Evolutionary conservation across 2,888 invertebrate species (phyloP), one percentile per base, ranked within the genome.

Genomic region (Polydrusus pterygomalis): DNA sequence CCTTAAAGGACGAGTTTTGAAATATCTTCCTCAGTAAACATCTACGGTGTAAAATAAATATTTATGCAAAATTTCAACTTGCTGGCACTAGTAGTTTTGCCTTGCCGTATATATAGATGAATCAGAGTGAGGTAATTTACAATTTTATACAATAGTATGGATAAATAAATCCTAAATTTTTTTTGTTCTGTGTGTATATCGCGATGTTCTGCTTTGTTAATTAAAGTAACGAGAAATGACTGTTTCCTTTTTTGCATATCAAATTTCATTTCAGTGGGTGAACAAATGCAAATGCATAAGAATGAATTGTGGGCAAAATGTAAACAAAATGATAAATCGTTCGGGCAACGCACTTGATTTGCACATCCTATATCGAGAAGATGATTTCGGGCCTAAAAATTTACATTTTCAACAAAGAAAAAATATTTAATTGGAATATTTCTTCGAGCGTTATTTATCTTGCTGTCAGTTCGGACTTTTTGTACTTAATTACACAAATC

Each of bases 211-310:
- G 71, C 43, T 68, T 68, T 67, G 67, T 64, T 75, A 71, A 75
- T 75, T 75, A 70, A 49, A 43, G 17, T 67, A 65, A 64, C 58
- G 58, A 71, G 64, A 25, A 75, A 58, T 43, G 70, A 75, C 56
- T 20, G 74, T 70, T 73, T 70, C 74, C 70, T 69, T 63, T 75
- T 70, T 70, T 75, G 74, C 74, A 70, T 75, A 75, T 70, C 69
- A 64, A 75, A 70, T 75, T 64, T 75, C 70, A 75, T 70, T 75
- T 75, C 70, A 30, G 74, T 70, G 40, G 40, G 70, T 63, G 64
- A 75, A 75, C 51, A 56, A 75, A 75, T 75, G 70, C 65, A 75
- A 75, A 74, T 70, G 62, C 56, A 49, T 6, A 62, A 70, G 63
- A 70, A 58, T 74, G 69, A 69, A 74, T 74, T 64, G 64, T 58